Conservation (phyloP, 2,888 invertebrate species). For the Thyatira batis region DNA sequence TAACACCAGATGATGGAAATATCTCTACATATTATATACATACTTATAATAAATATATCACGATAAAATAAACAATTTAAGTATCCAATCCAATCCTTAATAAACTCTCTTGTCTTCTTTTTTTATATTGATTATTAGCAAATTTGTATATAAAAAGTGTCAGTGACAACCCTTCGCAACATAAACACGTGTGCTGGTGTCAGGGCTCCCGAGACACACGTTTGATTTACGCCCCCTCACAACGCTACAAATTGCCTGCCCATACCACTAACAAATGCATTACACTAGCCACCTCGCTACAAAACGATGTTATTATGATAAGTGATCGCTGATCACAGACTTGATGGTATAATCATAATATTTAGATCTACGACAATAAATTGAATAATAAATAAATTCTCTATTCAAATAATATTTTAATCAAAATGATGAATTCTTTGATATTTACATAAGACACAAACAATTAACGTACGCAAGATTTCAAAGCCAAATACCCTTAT, state of each 20-base stretch:
- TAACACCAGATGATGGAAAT: no score
- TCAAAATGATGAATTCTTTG: no score
- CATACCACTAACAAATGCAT: constrained; percentile 52
- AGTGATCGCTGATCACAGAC: constrained; percentile 6
- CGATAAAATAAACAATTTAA: no score
- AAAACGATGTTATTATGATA: constrained; percentile 7
- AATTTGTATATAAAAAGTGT: constrained; percentile 6
- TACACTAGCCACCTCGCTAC: constrained; percentile 32
- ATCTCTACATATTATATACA: no score
- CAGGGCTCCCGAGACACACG: constrained; percentile 46
- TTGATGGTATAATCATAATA: not conserved
- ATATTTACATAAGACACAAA: no score
- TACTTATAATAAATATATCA: no score
- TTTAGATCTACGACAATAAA: not conserved
- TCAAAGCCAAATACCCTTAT: no score
- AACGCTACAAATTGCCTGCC: constrained; percentile 55
- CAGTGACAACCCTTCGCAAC: constrained; percentile 38
- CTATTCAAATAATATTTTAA: no score
- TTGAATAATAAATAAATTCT: no score
- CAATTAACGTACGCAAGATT: no score
- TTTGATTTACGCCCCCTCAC: constrained; percentile 70
- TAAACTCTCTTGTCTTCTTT: no score
- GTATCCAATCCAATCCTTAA: no score
- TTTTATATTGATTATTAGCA: constrained; percentile 19
- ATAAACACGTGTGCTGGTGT: constrained; percentile 54